Evolutionary conservation across 2,797 vertebrate genomes (phyloP), one percentile per base, ranked within the genome.

Genomic region (Melanotaenia nigrans): DNA sequence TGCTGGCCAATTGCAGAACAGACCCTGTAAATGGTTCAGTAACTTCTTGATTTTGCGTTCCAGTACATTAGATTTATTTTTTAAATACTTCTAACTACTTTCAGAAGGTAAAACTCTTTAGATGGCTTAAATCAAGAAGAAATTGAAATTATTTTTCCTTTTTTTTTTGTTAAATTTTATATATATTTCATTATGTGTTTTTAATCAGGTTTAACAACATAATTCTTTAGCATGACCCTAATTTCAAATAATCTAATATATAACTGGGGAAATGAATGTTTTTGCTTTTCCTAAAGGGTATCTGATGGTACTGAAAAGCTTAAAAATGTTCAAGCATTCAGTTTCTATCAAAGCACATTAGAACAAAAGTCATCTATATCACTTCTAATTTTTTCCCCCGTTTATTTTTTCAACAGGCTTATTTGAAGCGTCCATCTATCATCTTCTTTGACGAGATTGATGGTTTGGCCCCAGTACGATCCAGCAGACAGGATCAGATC

Each of bases 361-460:
- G 36, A 45, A 7, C 12, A 20, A 47, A 49, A n/a, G 20, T 49
- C 4, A 3, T 0, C 11, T 16, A 28, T 18, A 22, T 16, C 3
- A 20, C 22, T 47, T 32, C 5, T 35, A 12, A 16, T 30, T 0
- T 53, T 57, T 45, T 10, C 20, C 2, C 8, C 20, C 3, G 8
- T 51, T n/a, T 63, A 18, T 64, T 1, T 0, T 18, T 38, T 72
- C 51, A 51, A 7, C 85, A 98, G 97, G 97, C 97, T 5, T 97
- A 96, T 86, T 93, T 96, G 91, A 97, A 96, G 96, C 95, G 97
- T 90, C 97, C 97, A 0, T 96, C 97, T 62, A 98, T 98, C 88
- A 96, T 98, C 71, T 98, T 98, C 92, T 98, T 98, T 90, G 97
- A 98, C 92, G 97, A 98, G 92, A 97, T 98, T 64, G 97, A 98